Evolutionary conservation across 2,888 invertebrate species (phyloP).

Genomic region (Sialis fuliginosa): DNA sequence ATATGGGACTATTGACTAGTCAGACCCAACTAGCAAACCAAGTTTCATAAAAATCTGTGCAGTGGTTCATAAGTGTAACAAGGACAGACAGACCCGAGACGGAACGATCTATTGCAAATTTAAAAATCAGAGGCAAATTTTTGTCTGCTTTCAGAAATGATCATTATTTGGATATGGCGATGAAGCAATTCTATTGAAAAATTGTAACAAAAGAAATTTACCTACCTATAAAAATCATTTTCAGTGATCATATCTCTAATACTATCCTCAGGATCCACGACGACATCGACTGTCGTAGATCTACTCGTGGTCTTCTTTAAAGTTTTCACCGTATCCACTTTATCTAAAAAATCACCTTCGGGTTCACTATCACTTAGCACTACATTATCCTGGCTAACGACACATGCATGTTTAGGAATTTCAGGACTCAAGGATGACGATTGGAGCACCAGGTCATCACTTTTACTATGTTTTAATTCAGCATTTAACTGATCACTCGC

Average conservation of each 20-base stretch:
- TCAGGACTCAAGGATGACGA: constrained; percentile 15
- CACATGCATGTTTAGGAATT: background rate
- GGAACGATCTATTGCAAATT: too few species aligned
- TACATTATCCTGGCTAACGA: constrained; percentile 8
- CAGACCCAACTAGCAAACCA: too few species aligned
- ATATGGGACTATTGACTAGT: too few species aligned
- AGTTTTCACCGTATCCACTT: constrained; percentile 13
- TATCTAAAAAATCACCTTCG: constrained; percentile 19
- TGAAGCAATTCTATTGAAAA: background rate
- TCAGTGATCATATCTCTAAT: constrained; percentile 42
- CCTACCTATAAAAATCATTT: constrained; percentile 41
- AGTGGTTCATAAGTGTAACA: too few species aligned
- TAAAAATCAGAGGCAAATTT: too few species aligned
- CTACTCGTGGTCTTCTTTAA: constrained; percentile 18
- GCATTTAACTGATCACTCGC: constrained; percentile 22
- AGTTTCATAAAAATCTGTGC: too few species aligned
- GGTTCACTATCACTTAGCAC: constrained; percentile 20
- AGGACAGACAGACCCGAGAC: too few species aligned
- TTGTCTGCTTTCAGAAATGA: background rate
- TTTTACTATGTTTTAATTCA: constrained; percentile 31
- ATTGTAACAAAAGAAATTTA: constrained; percentile 3
- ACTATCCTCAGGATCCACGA: constrained; percentile 41
- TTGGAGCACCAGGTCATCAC: constrained; percentile 31
- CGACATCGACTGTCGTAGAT: constrained; percentile 28
- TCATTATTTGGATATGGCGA: background rate